Conservation (phyloP, 1,140 invertebrate species). For the Heliconius eleuchia region DNA sequence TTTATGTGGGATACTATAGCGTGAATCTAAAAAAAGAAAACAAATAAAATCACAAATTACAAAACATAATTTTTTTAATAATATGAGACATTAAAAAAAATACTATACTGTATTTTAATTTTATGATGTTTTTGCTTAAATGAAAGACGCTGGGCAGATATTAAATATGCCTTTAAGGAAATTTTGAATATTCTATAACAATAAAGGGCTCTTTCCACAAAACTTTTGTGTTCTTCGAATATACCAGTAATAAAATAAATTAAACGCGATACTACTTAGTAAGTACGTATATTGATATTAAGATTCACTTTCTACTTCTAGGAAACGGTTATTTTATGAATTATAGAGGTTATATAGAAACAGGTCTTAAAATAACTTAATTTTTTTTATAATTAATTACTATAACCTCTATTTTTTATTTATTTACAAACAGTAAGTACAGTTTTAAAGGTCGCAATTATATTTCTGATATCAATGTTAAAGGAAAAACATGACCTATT, state of each 20-base stretch:
- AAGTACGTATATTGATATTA: neutral
- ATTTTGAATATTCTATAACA: conserved; percentile 29
- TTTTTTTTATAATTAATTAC: neutral
- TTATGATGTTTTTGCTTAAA: neutral
- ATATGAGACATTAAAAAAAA: neutral
- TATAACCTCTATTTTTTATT: neutral
- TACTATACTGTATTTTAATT: neutral
- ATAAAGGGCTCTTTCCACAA: conserved; percentile 16
- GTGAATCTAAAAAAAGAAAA: too few species aligned
- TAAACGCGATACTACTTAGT: neutral
- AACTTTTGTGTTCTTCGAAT: conserved; percentile 27
- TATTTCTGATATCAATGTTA: neutral
- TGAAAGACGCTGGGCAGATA: neutral
- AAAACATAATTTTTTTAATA: too few species aligned
- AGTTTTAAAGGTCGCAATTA: neutral
- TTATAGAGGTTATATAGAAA: neutral
- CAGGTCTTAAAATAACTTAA: neutral
- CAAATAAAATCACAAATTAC: too few species aligned
- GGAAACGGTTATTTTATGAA: neutral
- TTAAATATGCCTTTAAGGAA: conserved; percentile 23
- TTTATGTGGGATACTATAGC: too few species aligned
- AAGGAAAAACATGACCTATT: neutral
- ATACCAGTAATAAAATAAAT: conserved; percentile 28
- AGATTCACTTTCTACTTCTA: neutral
- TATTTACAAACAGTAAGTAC: neutral